These are phyloP conservation scores for Brachylomia viminalis DNA, from an alignment of 2,888 invertebrate genomes.

Conservation along the genomic window DNA sequence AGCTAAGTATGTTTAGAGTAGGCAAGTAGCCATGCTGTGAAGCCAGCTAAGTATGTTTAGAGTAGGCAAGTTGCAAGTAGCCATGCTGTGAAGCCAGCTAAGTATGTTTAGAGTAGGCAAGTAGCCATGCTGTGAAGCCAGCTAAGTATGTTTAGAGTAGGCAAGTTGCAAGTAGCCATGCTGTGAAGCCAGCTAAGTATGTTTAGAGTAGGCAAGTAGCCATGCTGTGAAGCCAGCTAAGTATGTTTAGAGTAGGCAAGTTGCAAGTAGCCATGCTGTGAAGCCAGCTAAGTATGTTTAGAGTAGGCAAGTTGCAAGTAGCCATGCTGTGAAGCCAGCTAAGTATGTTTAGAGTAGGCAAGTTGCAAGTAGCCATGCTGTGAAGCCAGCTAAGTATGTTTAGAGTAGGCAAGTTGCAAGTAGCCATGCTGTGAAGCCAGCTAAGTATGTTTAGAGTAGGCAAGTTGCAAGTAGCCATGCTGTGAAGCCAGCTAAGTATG, in stretches of 20 bases:
- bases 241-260: slow-evolving; percentile 12
- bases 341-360: slow-evolving; percentile 13
- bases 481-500: slow-evolving; percentile 1
- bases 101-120: slow-evolving; percentile 11
- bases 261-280: neutral
- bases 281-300: slow-evolving; percentile 10
- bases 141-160: slow-evolving; percentile 18
- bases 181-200: slow-evolving; percentile 1
- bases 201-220: slow-evolving; percentile 15
- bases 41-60: slow-evolving; percentile 10
- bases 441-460: slow-evolving; percentile 15
- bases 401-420: slow-evolving; percentile 13
- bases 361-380: neutral
- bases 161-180: neutral
- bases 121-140: slow-evolving; percentile 2
- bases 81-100: neutral
- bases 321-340: neutral
- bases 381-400: slow-evolving; percentile 4
- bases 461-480: neutral
- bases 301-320: slow-evolving; percentile 9
- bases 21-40: neutral
- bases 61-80: slow-evolving; percentile 9
- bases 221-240: neutral
- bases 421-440: neutral
- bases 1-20: slow-evolving; percentile 23